A percentile compares a stretch with the other conserved stretches of the same genome.
Evolutionary conservation across 2,888 invertebrate species (phyloP).

Genomic region (Leucozona laternaria): DNA sequence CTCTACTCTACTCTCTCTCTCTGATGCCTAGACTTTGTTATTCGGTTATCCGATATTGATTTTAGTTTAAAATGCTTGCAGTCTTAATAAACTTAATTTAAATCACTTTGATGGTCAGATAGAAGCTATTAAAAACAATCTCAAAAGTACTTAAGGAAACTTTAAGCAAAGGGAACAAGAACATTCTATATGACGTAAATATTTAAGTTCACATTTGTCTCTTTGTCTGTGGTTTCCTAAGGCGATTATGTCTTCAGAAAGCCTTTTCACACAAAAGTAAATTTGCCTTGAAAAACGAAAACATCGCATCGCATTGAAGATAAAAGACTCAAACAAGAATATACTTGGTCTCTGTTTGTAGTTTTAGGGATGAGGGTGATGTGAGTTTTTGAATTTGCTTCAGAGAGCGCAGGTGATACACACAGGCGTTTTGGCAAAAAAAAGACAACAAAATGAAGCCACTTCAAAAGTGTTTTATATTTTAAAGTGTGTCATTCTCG

Average conservation of each 20-base stretch:
- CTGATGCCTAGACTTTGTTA: background rate
- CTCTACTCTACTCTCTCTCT: background rate
- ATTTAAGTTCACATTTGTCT: conserved; percentile 40
- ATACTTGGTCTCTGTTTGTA: background rate
- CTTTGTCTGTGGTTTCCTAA: conserved; percentile 69
- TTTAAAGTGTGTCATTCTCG: conserved; percentile 45
- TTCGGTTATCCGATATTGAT: conserved; percentile 3
- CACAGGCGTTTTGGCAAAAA: background rate
- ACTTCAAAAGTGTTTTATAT: conserved; percentile 56
- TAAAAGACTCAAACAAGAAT: background rate
- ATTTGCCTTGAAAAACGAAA: conserved; percentile 9
- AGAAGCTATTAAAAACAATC: conserved; percentile 28
- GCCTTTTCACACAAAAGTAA: conserved; percentile 58
- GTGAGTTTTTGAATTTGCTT: background rate
- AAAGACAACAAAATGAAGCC: conserved; percentile 51
- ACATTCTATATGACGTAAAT: background rate
- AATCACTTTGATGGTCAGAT: conserved; percentile 9
- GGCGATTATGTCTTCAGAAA: conserved; percentile 68
- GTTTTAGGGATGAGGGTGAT: background rate
- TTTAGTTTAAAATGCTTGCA: conserved; percentile 13
- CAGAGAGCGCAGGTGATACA: conserved; percentile 50
- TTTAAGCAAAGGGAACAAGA: background rate
- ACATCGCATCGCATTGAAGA: background rate
- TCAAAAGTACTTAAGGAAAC: conserved; percentile 16
- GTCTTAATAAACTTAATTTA: conserved; percentile 20